Evolutionary conservation across 2,888 invertebrate genomes (phyloP).

Genomic region (Alentia gelatinosa): DNA sequence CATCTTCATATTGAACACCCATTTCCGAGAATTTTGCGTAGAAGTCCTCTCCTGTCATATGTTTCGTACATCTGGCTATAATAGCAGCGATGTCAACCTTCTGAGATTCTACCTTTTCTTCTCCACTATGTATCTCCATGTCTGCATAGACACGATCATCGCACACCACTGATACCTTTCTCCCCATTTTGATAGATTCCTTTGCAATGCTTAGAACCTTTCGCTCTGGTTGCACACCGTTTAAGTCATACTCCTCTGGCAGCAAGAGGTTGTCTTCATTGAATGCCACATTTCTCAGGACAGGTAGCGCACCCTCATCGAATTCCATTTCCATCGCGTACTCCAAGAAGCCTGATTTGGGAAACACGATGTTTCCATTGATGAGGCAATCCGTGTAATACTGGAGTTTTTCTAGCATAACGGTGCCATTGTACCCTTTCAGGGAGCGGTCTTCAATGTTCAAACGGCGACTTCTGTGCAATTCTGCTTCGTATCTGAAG

Average conservation of each 20-base stretch:
- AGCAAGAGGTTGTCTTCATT: background rate
- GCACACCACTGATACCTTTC: background rate
- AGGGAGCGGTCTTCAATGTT: constrained; percentile 41
- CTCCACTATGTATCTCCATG: background rate
- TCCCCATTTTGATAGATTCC: background rate
- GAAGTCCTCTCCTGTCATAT: constrained; percentile 31
- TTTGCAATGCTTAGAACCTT: background rate
- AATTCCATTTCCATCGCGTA: constrained; percentile 17
- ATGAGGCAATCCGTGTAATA: constrained; percentile 54
- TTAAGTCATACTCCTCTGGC: constrained; percentile 4
- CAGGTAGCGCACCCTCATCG: background rate
- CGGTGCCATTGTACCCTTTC: constrained; percentile 41
- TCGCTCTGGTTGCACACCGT: constrained; percentile 24
- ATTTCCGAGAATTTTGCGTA: constrained; percentile 38
- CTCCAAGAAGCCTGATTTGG: constrained; percentile 57
- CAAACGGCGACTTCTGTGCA: constrained; percentile 31
- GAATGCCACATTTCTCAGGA: constrained; percentile 50
- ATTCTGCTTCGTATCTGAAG: constrained; percentile 56
- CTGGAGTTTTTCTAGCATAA: constrained; percentile 2
- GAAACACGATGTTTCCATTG: constrained; percentile 55
- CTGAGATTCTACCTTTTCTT: background rate
- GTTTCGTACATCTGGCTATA: background rate
- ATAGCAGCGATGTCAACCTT: background rate
- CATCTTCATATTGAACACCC: constrained; percentile 53
- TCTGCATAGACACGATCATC: constrained; percentile 17